Evolutionary conservation across 2,797 vertebrate genomes (phyloP).

Genomic region (Bradypus variegatus): DNA sequence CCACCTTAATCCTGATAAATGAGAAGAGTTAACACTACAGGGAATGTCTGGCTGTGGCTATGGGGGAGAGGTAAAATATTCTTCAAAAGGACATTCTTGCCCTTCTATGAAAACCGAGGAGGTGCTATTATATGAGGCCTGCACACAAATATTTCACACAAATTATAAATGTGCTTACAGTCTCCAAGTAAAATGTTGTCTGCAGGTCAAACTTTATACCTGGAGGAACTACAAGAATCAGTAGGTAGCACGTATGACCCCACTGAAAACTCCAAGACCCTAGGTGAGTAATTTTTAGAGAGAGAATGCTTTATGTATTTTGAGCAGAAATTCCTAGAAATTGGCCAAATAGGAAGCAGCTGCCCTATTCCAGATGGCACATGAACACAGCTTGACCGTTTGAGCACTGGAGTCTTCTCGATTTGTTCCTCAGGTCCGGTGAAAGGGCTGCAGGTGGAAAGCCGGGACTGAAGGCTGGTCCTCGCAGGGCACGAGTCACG

Average conservation of each 20-base stretch:
- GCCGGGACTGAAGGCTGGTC: not conserved
- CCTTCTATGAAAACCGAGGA: too few species aligned
- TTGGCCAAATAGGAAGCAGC: not conserved
- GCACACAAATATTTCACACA: not conserved
- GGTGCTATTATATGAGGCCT: too few species aligned
- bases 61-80: not conserved
- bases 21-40: not conserved
- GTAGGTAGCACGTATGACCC: not conserved
- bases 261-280: not conserved
- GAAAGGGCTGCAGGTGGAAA: not conserved
- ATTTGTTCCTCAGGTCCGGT: not conserved
- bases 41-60: not conserved
- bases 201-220: not conserved
- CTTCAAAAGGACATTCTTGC: not conserved
- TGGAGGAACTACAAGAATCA: not conserved
- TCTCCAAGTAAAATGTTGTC: not conserved
- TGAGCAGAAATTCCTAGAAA: constrained; percentile 9
- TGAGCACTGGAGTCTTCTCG: not conserved
- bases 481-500: too few species aligned
- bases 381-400: not conserved
- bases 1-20: accelerated
- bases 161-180: not conserved
- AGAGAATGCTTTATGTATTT: not conserved
- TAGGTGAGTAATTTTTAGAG: not conserved
- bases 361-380: not conserved